A percentile compares a stretch with the other conserved stretches of the same genome.
phyloP scores from a whole-genome alignment of 2,888 invertebrate species.

The Endotricha flammealis region DNA sequence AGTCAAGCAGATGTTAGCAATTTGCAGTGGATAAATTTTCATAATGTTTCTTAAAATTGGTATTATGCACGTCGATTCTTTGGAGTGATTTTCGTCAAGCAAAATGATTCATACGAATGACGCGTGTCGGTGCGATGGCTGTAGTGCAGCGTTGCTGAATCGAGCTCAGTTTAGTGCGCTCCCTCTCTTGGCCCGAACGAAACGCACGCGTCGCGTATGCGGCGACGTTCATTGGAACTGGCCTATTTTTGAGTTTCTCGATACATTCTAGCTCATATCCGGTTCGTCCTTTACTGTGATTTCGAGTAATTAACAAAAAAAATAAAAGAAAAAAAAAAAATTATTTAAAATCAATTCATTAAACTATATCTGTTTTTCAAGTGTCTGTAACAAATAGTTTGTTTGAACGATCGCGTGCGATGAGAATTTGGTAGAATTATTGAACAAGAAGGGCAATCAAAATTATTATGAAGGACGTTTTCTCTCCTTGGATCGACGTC shows the following conservation, averaged over 20 bases:
- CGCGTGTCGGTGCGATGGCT: conserved; percentile 16
- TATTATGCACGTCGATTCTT: too few relatives aligned
- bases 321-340: too few relatives aligned
- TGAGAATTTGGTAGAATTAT: too few relatives aligned
- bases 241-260: background rate
- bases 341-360: too few relatives aligned
- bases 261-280: background rate
- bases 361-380: too few relatives aligned
- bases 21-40: too few relatives aligned
- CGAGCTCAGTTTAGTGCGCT: conserved; percentile 29
- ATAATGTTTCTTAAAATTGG: background rate
- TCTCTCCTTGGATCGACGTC: conserved; percentile 44
- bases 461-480: conserved; percentile 64
- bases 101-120: conserved; percentile 19
- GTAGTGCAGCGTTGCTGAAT: conserved; percentile 13
- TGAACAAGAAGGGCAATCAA: conserved; percentile 28
- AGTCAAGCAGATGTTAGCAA: too few relatives aligned
- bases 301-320: too few relatives aligned
- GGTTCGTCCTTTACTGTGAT: too few relatives aligned
- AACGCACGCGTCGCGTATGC: conserved; percentile 23
- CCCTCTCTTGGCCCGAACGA: conserved; percentile 36
- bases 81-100: conserved; percentile 12
- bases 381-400: too few relatives aligned
- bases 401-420: too few relatives aligned
- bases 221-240: conserved; percentile 5